Conservation (phyloP, 1,140 invertebrate genomes). For the Zaprionus davidi region DNA sequence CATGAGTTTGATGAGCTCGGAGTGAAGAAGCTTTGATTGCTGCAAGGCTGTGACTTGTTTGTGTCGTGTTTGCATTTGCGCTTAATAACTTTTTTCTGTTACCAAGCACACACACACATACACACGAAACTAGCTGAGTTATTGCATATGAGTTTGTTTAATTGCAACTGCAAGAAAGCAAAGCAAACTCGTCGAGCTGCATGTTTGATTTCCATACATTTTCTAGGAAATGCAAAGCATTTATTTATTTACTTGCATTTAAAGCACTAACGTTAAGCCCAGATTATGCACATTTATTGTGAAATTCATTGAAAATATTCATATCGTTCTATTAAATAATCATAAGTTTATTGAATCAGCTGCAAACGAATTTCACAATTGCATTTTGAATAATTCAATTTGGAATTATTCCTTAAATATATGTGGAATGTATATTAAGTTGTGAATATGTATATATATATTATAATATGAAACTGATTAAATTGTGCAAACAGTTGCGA, state of each 20-base stretch:
- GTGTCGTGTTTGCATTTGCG: conserved; percentile 64
- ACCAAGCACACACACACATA: conserved; percentile 20
- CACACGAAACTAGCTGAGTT: conserved; percentile 12
- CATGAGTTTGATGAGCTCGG: conserved; percentile 67
- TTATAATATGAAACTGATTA: too few relatives aligned
- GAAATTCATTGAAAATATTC: not conserved
- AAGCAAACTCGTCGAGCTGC: conserved; percentile 1
- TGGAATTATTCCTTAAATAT: not conserved
- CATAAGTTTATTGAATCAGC: not conserved
- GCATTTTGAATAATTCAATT: not conserved
- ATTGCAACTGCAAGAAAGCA: conserved; percentile 23
- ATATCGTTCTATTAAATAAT: not conserved
- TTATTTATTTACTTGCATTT: conserved; percentile 3
- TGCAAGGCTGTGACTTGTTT: conserved; percentile 38
- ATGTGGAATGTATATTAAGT: not conserved
- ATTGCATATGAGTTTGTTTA: conserved; percentile 22
- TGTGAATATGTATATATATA: not conserved
- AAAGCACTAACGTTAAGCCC: not conserved
- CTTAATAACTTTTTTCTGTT: conserved; percentile 69
- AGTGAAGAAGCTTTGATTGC: conserved; percentile 39
- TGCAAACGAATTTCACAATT: not conserved
- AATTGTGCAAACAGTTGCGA: too few relatives aligned
- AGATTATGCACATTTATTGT: conserved; percentile 1
- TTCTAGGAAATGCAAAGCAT: not conserved
- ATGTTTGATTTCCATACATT: not conserved